Evolutionary conservation across 2,797 vertebrate genomes (phyloP).

Genomic region (Hyperoplus lanceolatus): DNA sequence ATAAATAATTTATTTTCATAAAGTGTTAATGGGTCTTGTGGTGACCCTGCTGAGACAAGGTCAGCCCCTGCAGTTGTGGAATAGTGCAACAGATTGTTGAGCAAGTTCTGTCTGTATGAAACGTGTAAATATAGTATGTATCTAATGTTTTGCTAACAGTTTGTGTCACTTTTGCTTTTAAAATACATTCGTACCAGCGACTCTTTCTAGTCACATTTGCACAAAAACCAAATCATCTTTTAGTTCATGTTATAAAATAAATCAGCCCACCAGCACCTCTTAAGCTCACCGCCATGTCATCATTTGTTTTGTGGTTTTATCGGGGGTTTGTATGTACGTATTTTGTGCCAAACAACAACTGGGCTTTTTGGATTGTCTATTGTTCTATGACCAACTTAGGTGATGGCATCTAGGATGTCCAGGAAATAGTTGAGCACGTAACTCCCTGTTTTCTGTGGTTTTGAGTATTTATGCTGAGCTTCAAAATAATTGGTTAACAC

Average conservation of each 20-base stretch:
- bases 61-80: background rate
- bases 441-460: too few species aligned
- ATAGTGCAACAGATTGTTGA: conserved; percentile 4
- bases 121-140: background rate
- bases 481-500: too few species aligned
- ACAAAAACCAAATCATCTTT: background rate
- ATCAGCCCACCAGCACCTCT: background rate
- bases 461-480: too few species aligned
- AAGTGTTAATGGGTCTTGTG: background rate
- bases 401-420: too few species aligned
- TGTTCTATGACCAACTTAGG: too few species aligned
- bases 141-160: background rate
- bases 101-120: background rate
- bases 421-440: too few species aligned
- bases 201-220: background rate
- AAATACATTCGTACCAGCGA: background rate
- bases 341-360: background rate
- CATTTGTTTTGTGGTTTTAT: background rate
- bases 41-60: conserved; percentile 7
- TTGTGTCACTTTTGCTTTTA: background rate
- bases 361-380: too few species aligned
- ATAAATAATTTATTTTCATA: background rate
- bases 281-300: background rate
- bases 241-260: too few species aligned
- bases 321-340: background rate